Percentiles rank a stretch among this genome's conserved stretches.
Conservation (phyloP, 2,797 vertebrate genomes). For the Catamblyrhynchus diadema region DNA sequence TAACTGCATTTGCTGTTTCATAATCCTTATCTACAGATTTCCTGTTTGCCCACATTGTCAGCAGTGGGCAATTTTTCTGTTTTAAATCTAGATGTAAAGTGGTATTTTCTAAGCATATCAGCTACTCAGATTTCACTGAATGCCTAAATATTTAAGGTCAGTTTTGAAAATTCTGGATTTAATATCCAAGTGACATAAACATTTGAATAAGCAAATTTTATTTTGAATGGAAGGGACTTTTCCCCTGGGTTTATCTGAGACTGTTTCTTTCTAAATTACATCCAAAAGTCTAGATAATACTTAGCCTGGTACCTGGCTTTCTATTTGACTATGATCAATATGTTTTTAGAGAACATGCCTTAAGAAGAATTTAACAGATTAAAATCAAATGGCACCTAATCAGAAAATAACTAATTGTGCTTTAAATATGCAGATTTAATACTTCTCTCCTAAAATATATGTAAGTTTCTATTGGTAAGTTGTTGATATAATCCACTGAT, state of each 20-base stretch:
- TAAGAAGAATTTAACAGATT: neutral
- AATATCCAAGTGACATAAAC: neutral
- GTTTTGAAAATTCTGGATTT: neutral
- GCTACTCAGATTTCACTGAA: neutral
- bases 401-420: neutral
- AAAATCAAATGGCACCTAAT: neutral
- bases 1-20: neutral
- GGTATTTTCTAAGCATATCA: neutral
- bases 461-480: neutral
- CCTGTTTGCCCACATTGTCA: slow-evolving; percentile 22
- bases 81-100: neutral
- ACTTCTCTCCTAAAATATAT: neutral
- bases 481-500: neutral
- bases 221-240: neutral
- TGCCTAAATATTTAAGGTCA: neutral
- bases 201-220: neutral
- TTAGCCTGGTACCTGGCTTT: neutral
- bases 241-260: neutral
- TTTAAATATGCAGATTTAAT: neutral
- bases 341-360: neutral
- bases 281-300: neutral
- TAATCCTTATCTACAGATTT: slow-evolving; percentile 31
- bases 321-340: neutral
- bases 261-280: neutral
- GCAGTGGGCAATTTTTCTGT: neutral